Percentiles rank a stretch among this genome's conserved stretches.
These are phyloP conservation scores for Diarsia dahlii DNA, from an alignment of 2,888 invertebrate species.

Conservation along the genomic window DNA sequence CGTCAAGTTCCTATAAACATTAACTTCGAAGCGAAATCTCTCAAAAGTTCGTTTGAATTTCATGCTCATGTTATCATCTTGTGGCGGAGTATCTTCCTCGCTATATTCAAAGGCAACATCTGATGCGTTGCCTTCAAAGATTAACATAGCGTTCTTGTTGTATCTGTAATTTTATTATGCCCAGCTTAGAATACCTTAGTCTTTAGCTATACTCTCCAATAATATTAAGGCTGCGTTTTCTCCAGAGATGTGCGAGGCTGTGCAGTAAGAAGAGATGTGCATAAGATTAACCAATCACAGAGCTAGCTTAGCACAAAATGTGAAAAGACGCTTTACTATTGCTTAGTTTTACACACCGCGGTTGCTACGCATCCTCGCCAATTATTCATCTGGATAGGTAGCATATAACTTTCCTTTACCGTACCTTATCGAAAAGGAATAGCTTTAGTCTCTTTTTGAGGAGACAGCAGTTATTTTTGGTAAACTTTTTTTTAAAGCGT, in stretches of 20 bases:
- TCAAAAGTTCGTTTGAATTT: slow-evolving; percentile 53
- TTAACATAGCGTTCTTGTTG: slow-evolving; percentile 55
- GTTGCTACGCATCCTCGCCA: too few relatives aligned
- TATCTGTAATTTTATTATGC: slow-evolving; percentile 41
- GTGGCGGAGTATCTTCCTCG: slow-evolving; percentile 1
- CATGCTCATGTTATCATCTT: slow-evolving; percentile 21
- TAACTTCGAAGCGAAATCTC: slow-evolving; percentile 50
- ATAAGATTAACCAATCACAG: too few relatives aligned
- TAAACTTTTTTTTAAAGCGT: not conserved
- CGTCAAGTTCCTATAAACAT: slow-evolving; percentile 31
- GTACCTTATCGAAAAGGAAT: not conserved
- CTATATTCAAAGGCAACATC: slow-evolving; percentile 13
- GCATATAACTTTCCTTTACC: not conserved
- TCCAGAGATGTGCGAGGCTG: too few relatives aligned
- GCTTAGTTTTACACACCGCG: too few relatives aligned
- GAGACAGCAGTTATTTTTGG: not conserved
- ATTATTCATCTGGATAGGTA: too few relatives aligned
- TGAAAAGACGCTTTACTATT: too few relatives aligned
- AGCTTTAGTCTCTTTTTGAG: not conserved
- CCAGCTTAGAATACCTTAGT: not conserved
- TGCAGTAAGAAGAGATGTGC: too few relatives aligned
- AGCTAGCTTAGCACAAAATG: too few relatives aligned
- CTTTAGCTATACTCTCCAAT: not conserved
- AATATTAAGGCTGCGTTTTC: not conserved
- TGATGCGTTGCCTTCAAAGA: slow-evolving; percentile 55